These are phyloP conservation scores for Flexamia atlantica DNA, from an alignment of 2,888 invertebrate genomes.

Conservation along the genomic window DNA sequence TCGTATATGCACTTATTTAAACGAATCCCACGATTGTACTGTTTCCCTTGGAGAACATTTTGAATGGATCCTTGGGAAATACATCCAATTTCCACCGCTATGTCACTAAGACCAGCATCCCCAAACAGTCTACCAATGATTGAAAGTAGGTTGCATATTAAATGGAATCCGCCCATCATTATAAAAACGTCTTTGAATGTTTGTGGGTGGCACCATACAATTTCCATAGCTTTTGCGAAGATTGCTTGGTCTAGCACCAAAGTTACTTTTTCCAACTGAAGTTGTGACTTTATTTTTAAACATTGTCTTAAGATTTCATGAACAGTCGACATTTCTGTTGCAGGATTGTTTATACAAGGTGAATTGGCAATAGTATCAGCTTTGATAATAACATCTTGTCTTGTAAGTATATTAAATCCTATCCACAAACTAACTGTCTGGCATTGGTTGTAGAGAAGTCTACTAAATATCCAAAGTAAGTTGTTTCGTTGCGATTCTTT, in stretches of 20 bases:
- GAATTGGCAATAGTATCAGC: constrained; percentile 34
- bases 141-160: constrained; percentile 43
- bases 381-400: constrained; percentile 32
- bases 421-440: constrained; percentile 38
- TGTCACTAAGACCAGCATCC: constrained; percentile 15
- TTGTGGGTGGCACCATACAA: constrained; percentile 23
- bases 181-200: constrained; percentile 4
- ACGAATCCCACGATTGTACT: constrained; percentile 27
- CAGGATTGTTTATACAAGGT: constrained; percentile 38
- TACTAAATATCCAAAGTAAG: constrained; percentile 52
- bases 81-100: constrained; percentile 20
- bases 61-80: constrained; percentile 15
- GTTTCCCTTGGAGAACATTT: constrained; percentile 20
- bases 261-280: constrained; percentile 14
- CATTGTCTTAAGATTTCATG: constrained; percentile 31
- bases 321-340: constrained; percentile 41
- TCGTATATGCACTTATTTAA: constrained; percentile 45
- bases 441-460: constrained; percentile 10
- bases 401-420: constrained; percentile 32
- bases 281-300: constrained; percentile 2
- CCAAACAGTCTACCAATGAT: not conserved
- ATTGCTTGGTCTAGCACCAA: constrained; percentile 44
- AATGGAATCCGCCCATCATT: constrained; percentile 38
- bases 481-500: constrained; percentile 34
- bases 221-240: constrained; percentile 32